Conservation (phyloP, 1,140 invertebrate species). For the Lerema accius region DNA sequence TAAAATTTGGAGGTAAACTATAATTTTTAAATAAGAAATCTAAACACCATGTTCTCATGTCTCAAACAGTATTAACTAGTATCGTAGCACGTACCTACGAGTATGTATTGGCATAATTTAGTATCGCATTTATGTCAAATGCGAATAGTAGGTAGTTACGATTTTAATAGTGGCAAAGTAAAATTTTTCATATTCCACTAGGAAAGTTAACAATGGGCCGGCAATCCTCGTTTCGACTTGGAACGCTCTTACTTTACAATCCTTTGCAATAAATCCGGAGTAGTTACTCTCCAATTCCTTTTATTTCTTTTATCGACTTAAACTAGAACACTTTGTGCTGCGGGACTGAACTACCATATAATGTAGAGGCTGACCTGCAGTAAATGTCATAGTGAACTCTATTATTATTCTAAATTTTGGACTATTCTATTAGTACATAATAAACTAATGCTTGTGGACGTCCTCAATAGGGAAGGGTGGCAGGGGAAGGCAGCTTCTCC, state of each 20-base stretch:
- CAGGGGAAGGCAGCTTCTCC: too few relatives aligned
- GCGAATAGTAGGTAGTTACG: conserved; percentile 4
- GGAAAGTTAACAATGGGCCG: conserved; percentile 29
- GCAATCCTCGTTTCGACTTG: conserved; percentile 33
- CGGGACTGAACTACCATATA: conserved; percentile 23
- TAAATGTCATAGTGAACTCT: too few relatives aligned
- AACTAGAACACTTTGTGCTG: conserved; percentile 35
- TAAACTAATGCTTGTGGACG: too few relatives aligned
- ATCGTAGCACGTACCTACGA: too few relatives aligned
- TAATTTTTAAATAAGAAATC: too few relatives aligned
- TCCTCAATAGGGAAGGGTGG: too few relatives aligned
- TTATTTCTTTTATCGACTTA: conserved; percentile 36
- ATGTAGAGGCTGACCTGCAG: conserved; percentile 21
- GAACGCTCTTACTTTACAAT: conserved; percentile 33
- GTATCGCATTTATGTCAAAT: conserved; percentile 11
- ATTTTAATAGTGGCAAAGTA: conserved; percentile 29
- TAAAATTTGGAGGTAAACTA: too few relatives aligned
- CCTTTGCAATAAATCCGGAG: conserved; percentile 35
- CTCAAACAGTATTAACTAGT: too few relatives aligned
- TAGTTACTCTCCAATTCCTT: conserved; percentile 31
- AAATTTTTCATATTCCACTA: conserved; percentile 30
- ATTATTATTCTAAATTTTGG: not conserved
- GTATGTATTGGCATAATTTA: too few relatives aligned
- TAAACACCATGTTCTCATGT: too few relatives aligned
- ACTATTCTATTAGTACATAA: too few relatives aligned